Percentiles rank a stretch among this genome's conserved stretches.
phyloP scores from a whole-genome alignment of 2,113 vertebrate genomes.

The Urocitellus parryii region DNA sequence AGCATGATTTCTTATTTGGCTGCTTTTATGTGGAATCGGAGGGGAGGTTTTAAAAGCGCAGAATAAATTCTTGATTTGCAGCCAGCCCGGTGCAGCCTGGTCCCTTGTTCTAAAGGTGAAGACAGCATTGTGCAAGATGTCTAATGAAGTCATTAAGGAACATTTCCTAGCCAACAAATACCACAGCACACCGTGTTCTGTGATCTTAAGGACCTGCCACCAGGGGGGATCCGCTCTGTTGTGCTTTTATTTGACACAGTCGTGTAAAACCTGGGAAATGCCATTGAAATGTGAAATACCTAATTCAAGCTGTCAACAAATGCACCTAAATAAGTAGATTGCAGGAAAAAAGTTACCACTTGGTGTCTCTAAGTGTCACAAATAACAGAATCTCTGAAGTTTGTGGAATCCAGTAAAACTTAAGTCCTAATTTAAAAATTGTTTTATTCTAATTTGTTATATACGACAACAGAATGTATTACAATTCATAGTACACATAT shows the following conservation, averaged over 20 bases:
- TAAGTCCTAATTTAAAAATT: not conserved
- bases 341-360: not conserved
- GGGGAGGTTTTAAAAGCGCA: not conserved
- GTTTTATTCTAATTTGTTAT: too few species aligned
- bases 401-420: not conserved
- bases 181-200: not conserved
- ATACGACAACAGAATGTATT: too few species aligned
- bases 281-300: not conserved
- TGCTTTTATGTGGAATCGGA: not conserved
- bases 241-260: not conserved
- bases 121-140: not conserved
- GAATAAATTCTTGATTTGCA: conserved; percentile 53
- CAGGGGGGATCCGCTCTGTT: not conserved
- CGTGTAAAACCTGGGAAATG: not conserved
- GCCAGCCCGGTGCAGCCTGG: conserved; percentile 32
- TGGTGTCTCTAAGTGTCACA: not conserved
- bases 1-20: not conserved
- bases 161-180: not conserved
- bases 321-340: not conserved
- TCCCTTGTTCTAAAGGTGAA: conserved; percentile 46
- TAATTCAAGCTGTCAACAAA: not conserved
- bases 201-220: not conserved
- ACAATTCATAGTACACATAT: too few species aligned
- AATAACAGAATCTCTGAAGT: not conserved
- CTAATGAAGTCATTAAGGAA: not conserved